phyloP scores from a whole-genome alignment of 2,797 vertebrate species.

The Gobionotothen gibberifrons region DNA sequence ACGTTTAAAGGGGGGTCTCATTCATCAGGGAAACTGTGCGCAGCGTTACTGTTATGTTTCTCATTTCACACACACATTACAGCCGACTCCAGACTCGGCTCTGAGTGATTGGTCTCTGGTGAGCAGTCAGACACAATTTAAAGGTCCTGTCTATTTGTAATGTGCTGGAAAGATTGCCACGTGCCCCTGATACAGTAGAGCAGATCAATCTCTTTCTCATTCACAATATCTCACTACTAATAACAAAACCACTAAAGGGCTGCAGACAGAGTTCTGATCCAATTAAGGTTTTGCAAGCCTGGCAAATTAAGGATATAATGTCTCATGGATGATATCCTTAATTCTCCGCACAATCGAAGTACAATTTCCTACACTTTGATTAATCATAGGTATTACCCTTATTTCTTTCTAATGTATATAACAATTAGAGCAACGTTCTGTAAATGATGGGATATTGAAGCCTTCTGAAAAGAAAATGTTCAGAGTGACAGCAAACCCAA shows the following conservation, averaged over 20 bases:
- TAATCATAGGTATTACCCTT: slow-evolving; percentile 48
- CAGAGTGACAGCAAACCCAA: not conserved
- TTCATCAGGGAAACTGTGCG: slow-evolving; percentile 63
- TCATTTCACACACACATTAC: slow-evolving; percentile 72
- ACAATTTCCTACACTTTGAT: slow-evolving; percentile 64
- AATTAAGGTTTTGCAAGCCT: slow-evolving; percentile 67
- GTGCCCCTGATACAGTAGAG: slow-evolving; percentile 57
- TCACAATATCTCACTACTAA: slow-evolving; percentile 51
- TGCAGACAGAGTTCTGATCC: slow-evolving; percentile 62
- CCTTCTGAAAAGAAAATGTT: slow-evolving; percentile 7
- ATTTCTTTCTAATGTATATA: slow-evolving; percentile 37
- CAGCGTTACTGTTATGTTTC: slow-evolving; percentile 60
- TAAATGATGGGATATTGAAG: slow-evolving; percentile 16
- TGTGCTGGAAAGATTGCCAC: slow-evolving; percentile 71
- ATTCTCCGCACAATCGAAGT: slow-evolving; percentile 52
- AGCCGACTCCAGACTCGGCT: slow-evolving; percentile 40
- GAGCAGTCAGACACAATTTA: slow-evolving; percentile 75
- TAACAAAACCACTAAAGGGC: slow-evolving; percentile 57
- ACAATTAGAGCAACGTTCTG: not conserved
- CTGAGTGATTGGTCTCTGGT: slow-evolving; percentile 65
- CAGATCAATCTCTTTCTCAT: slow-evolving; percentile 66
- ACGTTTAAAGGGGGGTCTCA: slow-evolving; percentile 53
- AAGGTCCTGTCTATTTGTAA: slow-evolving; percentile 71
- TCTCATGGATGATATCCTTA: slow-evolving; percentile 58
- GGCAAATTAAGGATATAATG: slow-evolving; percentile 69